Evolutionary conservation across 2,797 vertebrate species (phyloP), one percentile per base, ranked within the genome.

Genomic region (Muscicapa striata): DNA sequence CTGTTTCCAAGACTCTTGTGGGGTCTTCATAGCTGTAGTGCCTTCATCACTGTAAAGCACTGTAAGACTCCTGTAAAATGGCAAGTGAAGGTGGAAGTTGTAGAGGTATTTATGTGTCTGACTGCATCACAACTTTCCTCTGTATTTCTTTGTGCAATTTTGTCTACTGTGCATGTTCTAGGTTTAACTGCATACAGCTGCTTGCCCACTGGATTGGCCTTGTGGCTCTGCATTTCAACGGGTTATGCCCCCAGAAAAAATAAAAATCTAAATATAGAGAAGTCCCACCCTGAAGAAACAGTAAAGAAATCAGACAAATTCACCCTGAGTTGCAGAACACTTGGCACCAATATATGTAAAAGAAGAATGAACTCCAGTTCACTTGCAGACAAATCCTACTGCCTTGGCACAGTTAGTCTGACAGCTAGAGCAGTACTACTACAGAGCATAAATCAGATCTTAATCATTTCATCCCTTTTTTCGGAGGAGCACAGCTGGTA

Each of bases 381-480:
- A 89, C 79, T 80, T 24, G 62, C 15, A 18, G 91, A 62, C 72
- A 94, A 85, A 87, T 80, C 78, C 84, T 62, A 83, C 75, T 95
- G 87, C 84, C 73, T 92, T 79, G 74, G 62, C 40, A 1, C 89
- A 94, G 87, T 85, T 17, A 94, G 89, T 93, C 84, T 8, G 30
- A 87, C 87, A 93, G 89, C 78, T 70, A 90, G 81, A 94, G 69
- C 73, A 85, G 87, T 78, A 48, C 78, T 80, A 80, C 13, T 45
- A 78, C 69, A 81, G 72, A 94, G 76, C 73, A 94, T 89, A 95
- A 91, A 95, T 95, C 92, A 88, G 58, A 78, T 91, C 73, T 94
- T 95, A 90, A 94, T 97, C 87, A 95, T 96, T 96, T 95, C 89
- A 93, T 95, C 93, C 87, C 52, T 90, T 97, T 90, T 95, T 95